These are phyloP conservation scores for Anguilla megastoma DNA, from an alignment of 2,797 vertebrate species.

Conservation along the genomic window DNA sequence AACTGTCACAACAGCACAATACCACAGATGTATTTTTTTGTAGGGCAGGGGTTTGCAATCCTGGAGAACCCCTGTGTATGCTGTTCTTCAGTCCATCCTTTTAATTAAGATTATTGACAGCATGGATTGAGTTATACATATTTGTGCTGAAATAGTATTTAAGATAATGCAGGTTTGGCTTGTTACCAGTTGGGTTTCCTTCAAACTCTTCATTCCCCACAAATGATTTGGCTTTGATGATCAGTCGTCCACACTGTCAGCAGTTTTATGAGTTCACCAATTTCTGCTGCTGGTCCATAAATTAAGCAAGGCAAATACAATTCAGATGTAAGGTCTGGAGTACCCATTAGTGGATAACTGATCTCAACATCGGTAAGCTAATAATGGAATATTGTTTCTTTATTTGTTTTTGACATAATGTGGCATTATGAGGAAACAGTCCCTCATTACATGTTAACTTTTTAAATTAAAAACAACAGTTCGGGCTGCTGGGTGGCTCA, in stretches of 20 bases:
- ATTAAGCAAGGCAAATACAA: not conserved
- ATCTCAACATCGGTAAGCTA: not conserved
- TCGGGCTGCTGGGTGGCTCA: no score
- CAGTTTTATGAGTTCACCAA: not conserved
- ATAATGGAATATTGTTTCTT: not conserved
- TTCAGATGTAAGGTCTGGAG: not conserved
- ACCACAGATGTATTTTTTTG: not conserved
- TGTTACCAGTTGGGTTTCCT: not conserved
- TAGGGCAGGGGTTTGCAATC: not conserved
- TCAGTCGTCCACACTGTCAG: not conserved
- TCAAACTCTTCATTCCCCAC: not conserved
- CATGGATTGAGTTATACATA: not conserved
- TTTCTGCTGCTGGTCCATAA: not conserved
- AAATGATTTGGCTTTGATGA: no score
- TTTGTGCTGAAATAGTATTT: not conserved
- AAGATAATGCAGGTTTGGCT: not conserved
- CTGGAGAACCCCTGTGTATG: not conserved
- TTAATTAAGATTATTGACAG: not conserved
- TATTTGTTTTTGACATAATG: not conserved
- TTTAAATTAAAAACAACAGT: no score
- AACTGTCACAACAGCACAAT: conserved; percentile 11
- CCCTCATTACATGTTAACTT: not conserved
- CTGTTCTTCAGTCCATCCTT: not conserved
- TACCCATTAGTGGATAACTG: not conserved
- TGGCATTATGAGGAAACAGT: not conserved